Percentiles rank a stretch among this genome's conserved stretches.
These are phyloP conservation scores for Tetraodon nigroviridis DNA, from an alignment of 2,113 vertebrate species.

Conservation along the genomic window DNA sequence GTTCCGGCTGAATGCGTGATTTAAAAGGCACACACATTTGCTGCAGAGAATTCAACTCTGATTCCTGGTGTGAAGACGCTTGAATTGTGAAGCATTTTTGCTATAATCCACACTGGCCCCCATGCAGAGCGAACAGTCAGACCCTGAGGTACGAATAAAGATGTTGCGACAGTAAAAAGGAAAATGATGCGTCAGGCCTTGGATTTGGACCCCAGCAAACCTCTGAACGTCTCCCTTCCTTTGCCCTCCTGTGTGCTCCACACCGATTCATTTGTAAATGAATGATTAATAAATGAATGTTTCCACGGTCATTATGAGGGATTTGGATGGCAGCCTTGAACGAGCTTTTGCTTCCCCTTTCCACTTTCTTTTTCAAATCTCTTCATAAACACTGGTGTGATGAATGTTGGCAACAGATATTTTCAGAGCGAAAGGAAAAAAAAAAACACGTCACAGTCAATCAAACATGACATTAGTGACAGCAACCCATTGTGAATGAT, in stretches of 20 bases:
- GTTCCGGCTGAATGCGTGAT: too few species aligned
- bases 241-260: not conserved
- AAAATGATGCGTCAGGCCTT: too few species aligned
- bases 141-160: not conserved
- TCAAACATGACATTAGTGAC: conserved; percentile 45
- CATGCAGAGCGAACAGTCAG: not conserved
- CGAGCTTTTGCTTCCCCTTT: conserved; percentile 2
- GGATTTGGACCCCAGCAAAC: conserved; percentile 5
- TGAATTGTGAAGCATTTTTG: too few species aligned
- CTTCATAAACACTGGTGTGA: not conserved
- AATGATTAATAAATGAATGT: conserved; percentile 26
- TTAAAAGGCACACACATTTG: too few species aligned
- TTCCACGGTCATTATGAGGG: conserved; percentile 8
- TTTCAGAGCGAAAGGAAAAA: conserved; percentile 7
- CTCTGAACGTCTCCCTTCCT: conserved; percentile 2
- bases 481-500: conserved; percentile 32
- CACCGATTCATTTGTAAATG: not conserved
- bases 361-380: not conserved
- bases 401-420: conserved; percentile 1
- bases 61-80: too few species aligned
- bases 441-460: conserved; percentile 23
- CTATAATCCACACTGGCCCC: conserved; percentile 7
- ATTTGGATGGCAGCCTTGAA: not conserved
- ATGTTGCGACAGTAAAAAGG: too few species aligned
- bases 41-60: too few species aligned